Percentiles rank a stretch among this genome's conserved stretches.
These are phyloP conservation scores for Caenorhabditis angaria DNA, from an alignment of 2,888 invertebrate genomes.

Conservation along the genomic window DNA sequence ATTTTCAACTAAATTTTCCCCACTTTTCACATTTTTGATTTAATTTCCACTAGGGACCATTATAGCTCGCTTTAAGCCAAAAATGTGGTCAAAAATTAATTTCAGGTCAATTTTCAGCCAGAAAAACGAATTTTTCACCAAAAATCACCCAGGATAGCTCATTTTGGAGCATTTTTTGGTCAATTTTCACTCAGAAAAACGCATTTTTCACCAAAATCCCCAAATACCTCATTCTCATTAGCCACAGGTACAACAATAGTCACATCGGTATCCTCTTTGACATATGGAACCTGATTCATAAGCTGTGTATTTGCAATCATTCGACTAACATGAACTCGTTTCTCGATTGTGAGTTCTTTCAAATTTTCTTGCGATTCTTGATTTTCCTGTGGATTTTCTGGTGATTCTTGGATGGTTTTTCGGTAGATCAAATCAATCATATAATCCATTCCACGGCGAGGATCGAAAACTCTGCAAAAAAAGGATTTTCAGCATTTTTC, in stretches of 20 bases:
- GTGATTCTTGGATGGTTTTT: slow-evolving; percentile 32
- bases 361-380: slow-evolving; percentile 17
- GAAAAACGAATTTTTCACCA: too few relatives aligned
- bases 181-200: too few relatives aligned
- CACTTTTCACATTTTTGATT: too few relatives aligned
- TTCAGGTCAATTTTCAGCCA: too few relatives aligned
- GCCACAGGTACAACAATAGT: slow-evolving; percentile 81
- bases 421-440: slow-evolving; percentile 78
- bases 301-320: slow-evolving; percentile 88
- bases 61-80: too few relatives aligned
- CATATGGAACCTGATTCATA: slow-evolving; percentile 84
- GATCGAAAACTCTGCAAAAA: slow-evolving; percentile 78
- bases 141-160: too few relatives aligned
- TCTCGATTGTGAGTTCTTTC: slow-evolving; percentile 43
- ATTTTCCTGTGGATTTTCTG: too few relatives aligned
- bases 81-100: too few relatives aligned
- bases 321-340: slow-evolving; percentile 82
- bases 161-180: too few relatives aligned
- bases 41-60: too few relatives aligned
- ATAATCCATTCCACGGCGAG: slow-evolving; percentile 86
- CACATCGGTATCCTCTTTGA: slow-evolving; percentile 89
- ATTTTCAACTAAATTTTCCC: too few relatives aligned
- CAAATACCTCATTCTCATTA: slow-evolving; percentile 39
- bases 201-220: too few relatives aligned
- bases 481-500: neutral